These are phyloP conservation scores for Myotis lucifugus DNA, from an alignment of 2,113 vertebrate genomes.

Conservation along the genomic window DNA sequence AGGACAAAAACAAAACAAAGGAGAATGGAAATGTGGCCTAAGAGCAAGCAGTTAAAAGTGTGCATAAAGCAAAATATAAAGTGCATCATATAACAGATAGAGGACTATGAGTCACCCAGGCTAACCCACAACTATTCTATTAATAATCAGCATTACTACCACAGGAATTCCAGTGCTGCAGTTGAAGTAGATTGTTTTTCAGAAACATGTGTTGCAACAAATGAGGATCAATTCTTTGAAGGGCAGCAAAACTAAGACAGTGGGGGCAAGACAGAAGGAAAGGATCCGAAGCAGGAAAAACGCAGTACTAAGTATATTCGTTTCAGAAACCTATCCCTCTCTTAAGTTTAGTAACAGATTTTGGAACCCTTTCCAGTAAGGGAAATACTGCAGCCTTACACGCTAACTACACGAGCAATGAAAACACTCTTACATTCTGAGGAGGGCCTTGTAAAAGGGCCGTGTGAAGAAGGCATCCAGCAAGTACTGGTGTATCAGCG, in stretches of 20 bases:
- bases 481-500: slow-evolving; percentile 98
- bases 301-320: background rate
- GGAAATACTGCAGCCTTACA: background rate
- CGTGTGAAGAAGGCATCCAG: slow-evolving; percentile 98
- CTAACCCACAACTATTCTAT: slow-evolving; percentile 74
- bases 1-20: slow-evolving; percentile 1
- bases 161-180: slow-evolving; percentile 65
- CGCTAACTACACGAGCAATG: background rate
- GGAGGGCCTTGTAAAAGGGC: slow-evolving; percentile 99
- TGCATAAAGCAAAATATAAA: slow-evolving; percentile 42
- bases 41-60: background rate
- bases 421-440: slow-evolving; percentile 91
- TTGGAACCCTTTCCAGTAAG: background rate
- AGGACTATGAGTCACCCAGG: slow-evolving; percentile 76
- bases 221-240: slow-evolving; percentile 45
- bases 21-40: slow-evolving; percentile 29
- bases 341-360: background rate
- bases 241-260: background rate
- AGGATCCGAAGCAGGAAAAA: background rate
- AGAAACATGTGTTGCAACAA: slow-evolving; percentile 44
- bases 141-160: slow-evolving; percentile 73
- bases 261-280: background rate
- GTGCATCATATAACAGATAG: background rate
- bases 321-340: slow-evolving; percentile 32
- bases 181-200: slow-evolving; percentile 64